Base-by-base conservation (phyloP, 2,888 invertebrate genomes). In the Amiota minor region DNA sequence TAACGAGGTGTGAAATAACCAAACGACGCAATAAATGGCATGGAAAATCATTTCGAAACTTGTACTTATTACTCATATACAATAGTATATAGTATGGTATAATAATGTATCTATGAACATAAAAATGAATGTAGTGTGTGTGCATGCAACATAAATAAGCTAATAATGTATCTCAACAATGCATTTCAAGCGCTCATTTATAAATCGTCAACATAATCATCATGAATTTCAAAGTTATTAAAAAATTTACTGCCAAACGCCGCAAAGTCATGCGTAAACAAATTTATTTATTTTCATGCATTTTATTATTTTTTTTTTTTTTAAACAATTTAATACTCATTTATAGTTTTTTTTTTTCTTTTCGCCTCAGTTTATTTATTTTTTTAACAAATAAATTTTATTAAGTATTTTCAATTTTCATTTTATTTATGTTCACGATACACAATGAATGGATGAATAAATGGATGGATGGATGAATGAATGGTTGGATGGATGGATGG, bases 341-440 rank as follows among this genome's bases (percentile, higher is more conserved):
- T 18, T 45, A 4, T 10, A 14, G 18, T 62, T 62, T 1, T 45
- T 62, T 45, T 12, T 1, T 62, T 9, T n/a, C n/a, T 59, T 59
- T 59, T 9, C n/a, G 18, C 18, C 3, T 11, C 59, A 20, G 18
- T 62, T 35, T 45, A 35, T 68, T 68, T 23, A 23, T 20, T 18
- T 50, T 20, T 67, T 20, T 50, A 67, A 68, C 67, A 68, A 68
- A 68, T 68, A 71, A 64, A 64, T 49, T 71, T 71, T 71, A 62
- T 64, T 71, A 71, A 71, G 64, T 53, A 71, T 64, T 71, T 71
- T 20, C 70, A 70, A 35, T 71, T 71, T 62, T 62, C 64, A 23
- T 71, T 62, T 71, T 45, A 71, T 71, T 71, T 71, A 71, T 50
- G 64, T 16, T 23, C 64, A 50, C 11, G 47, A 23, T 14, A 53